Percentiles rank a stretch among this genome's conserved stretches.
These are phyloP conservation scores for Ips typographus DNA, from an alignment of 1,140 invertebrate genomes.

Conservation along the genomic window DNA sequence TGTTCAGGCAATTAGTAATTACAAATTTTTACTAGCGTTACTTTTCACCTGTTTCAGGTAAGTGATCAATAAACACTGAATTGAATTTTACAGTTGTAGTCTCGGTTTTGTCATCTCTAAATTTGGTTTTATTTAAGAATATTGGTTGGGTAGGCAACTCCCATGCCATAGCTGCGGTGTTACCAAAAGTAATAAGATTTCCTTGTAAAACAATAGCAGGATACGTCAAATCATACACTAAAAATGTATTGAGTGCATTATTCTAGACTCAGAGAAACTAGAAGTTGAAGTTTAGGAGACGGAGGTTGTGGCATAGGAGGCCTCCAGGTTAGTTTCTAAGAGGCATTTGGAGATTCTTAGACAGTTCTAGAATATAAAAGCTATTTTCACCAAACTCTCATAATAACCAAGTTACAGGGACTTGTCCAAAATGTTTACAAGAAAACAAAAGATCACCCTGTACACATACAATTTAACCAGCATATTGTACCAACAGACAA, in stretches of 20 bases:
- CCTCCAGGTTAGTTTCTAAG: too few relatives aligned
- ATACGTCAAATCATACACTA: slow-evolving; percentile 65
- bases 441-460: too few relatives aligned
- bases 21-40: slow-evolving; percentile 1
- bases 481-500: too few relatives aligned
- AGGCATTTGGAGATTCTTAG: too few relatives aligned
- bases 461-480: too few relatives aligned
- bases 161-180: slow-evolving; percentile 73
- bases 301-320: too few relatives aligned
- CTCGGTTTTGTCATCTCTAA: not conserved
- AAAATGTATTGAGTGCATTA: not conserved
- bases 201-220: slow-evolving; percentile 56
- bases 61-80: not conserved
- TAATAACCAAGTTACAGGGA: too few relatives aligned
- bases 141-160: slow-evolving; percentile 67
- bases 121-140: slow-evolving; percentile 24
- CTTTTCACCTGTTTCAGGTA: not conserved
- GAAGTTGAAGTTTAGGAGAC: too few relatives aligned
- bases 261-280: too few relatives aligned
- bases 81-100: slow-evolving; percentile 21
- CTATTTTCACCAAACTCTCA: too few relatives aligned
- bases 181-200: slow-evolving; percentile 65
- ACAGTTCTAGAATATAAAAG: too few relatives aligned
- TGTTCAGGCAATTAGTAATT: not conserved
- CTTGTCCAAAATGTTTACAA: too few relatives aligned